Evolutionary conservation across 1,140 invertebrate genomes (phyloP), one percentile per base, ranked within the genome.

Genomic region (Drosophila takahashii): DNA sequence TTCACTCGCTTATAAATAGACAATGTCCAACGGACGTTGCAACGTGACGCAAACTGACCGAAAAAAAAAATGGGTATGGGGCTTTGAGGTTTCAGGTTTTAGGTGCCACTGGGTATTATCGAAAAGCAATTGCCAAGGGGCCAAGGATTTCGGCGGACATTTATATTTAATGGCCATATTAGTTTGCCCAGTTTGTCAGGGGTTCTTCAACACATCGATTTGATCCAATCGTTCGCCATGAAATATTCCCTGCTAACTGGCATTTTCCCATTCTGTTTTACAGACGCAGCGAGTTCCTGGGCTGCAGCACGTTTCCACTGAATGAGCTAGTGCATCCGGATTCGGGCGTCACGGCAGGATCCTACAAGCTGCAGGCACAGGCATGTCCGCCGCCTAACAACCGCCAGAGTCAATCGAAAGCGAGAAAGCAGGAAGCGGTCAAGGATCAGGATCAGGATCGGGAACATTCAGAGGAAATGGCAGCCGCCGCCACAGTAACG

Each of bases 251-350:
- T 2, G 4, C 47, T 41, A 29, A 18, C 16, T 11, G 5, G 47
- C 50, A 22, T 34, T 94, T 94, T 4, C 37, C 18, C 10, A 10
- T n/a, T 18, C 22, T 32, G 6, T 39, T 5, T 67, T 78, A 2
- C 94, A 96, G 95, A 92, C 94, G 95, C 79, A 96, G 95, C 93
- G 95, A 96, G 92, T 96, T 96, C 92, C 92, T 96, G 92, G 96
- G 96, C 93, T 96, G 95, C 91, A 95, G 95, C 93, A 96, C 95
- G 77, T 96, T 96, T 93, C 94, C 95, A 66, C 93, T 96, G 70
- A 94, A 94, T 92, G 94, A 96, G 94, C 94, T 94, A 42, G 92
- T 94, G 92, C 94, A 94, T 74, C 94, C 92, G 64, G 93, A 92
- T 62, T 92, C 92, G 89, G 91, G 93, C 64, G 87, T 90, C 70